Base-by-base conservation (phyloP, 2,797 vertebrate species). In the Thaleichthys pacificus region DNA sequence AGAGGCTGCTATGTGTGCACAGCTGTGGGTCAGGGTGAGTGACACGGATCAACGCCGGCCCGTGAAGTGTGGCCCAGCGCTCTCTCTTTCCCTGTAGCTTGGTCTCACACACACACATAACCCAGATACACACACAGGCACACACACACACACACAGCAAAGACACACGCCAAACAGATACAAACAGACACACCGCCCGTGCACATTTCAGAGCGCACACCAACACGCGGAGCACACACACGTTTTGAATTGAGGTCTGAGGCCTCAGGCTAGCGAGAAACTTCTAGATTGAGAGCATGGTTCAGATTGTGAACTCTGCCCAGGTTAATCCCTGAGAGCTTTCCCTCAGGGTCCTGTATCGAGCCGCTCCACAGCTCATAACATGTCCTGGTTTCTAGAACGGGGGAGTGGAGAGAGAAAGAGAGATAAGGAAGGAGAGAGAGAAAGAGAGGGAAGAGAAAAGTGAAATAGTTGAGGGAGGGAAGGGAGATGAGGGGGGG, bases 321-420 rank as follows among this genome's bases (percentile, higher is more conserved):
- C 15, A 21, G 54, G 19, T 8, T 49, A 49, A 49, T 49, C 47
- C 9, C 47, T 3, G 47, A 49, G 47, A 49, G 47, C 47, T 14
- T 49, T 49, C 47, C 47, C 47, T 49, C 47, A 49, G 47, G 15
- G 47, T 49, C 11, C 47, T 12, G 15, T 49, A 32, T 32, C 32
- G n/a, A 56, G 7, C 51, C 15, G 51, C 51, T n/a, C 21, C 61
- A 35, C 26, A 0, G 5, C 30, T 63, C 61, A 63, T 32, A 32
- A 63, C 15, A 30, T 26, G 28, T 21, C n/a, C 19, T 42, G n/a
- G 24, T 42, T 82, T 84, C 80, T 85, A 81, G 26, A 73, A 60
- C 73, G 88, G 89, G 88, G 84, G 80, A 91, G 47, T 85, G 22
- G 60, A 17, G 77, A 81, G 72, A 4, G 56, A 62, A 26, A 21